Conservation (phyloP, 2,888 invertebrate genomes). For the Hyposoter didymator region DNA sequence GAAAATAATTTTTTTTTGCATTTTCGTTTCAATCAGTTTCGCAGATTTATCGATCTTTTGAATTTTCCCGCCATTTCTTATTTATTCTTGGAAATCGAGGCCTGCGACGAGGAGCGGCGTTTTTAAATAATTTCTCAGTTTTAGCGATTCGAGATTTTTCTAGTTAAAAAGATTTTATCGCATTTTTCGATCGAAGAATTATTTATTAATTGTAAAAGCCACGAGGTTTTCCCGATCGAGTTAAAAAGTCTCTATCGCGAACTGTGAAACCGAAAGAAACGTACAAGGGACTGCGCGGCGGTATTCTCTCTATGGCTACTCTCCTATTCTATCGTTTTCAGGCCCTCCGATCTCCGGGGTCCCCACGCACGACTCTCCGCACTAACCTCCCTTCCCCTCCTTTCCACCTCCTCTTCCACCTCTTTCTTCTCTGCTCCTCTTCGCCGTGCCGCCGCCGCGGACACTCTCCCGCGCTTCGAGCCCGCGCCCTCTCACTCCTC, state of each 20-base stretch:
- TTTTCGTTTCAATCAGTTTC: conserved; percentile 7
- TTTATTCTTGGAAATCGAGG: background rate
- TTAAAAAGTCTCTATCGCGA: conserved; percentile 73
- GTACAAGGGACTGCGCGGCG: conserved; percentile 79
- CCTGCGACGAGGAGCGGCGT: background rate
- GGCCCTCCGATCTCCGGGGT: conserved; percentile 75
- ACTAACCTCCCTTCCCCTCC: conserved; percentile 42
- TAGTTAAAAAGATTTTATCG: no score
- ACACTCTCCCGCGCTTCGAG: conserved; percentile 53
- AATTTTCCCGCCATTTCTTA: conserved; percentile 33
- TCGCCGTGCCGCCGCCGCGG: conserved; percentile 38
- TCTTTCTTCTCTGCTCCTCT: conserved; percentile 64
- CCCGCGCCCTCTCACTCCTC: conserved; percentile 50
- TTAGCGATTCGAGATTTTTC: background rate
- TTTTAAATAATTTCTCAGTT: background rate
- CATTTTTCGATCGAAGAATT: no score
- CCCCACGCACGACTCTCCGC: conserved; percentile 64
- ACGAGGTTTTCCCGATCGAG: no score
- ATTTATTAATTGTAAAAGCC: no score
- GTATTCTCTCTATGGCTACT: conserved; percentile 81
- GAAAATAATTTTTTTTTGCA: background rate
- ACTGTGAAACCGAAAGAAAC: conserved; percentile 78
- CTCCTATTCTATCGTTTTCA: conserved; percentile 82
- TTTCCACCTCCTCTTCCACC: conserved; percentile 55
- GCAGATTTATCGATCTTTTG: background rate